phyloP scores from a whole-genome alignment of 2,888 invertebrate genomes.

The Amphimallon solstitiale region DNA sequence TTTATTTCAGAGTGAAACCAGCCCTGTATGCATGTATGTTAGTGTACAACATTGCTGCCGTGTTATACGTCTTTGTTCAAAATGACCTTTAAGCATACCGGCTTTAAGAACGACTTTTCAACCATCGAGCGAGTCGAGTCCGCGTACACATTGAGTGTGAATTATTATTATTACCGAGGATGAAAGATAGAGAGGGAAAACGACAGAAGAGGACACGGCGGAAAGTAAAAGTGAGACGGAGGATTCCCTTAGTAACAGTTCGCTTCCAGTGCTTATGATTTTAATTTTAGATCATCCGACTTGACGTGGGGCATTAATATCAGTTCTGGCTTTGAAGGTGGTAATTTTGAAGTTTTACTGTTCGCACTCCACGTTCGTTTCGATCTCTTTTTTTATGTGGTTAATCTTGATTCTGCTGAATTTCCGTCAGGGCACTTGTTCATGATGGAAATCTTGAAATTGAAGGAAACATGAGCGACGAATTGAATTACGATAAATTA shows the following conservation, averaged over 20 bases:
- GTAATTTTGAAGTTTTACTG: slow-evolving; percentile 21
- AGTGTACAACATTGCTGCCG: slow-evolving; percentile 9
- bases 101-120: slow-evolving; percentile 12
- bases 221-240: background rate
- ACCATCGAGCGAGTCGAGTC: background rate
- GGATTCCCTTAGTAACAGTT: slow-evolving; percentile 33
- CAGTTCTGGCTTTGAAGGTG: slow-evolving; percentile 28
- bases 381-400: too few species aligned
- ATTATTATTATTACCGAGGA: slow-evolving; percentile 42
- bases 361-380: too few species aligned
- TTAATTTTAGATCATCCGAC: slow-evolving; percentile 35
- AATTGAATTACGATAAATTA: too few species aligned
- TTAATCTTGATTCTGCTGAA: too few species aligned
- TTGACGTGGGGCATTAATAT: slow-evolving; percentile 32
- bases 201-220: slow-evolving; percentile 34
- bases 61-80: slow-evolving; percentile 27
- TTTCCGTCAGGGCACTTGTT: too few species aligned
- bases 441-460: too few species aligned
- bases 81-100: background rate
- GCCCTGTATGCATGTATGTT: slow-evolving; percentile 17
- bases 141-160: slow-evolving; percentile 37
- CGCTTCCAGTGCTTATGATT: slow-evolving; percentile 27
- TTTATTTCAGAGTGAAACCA: background rate
- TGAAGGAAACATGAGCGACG: too few species aligned
- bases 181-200: slow-evolving; percentile 37